Base-by-base conservation (phyloP, 2,113 vertebrate genomes). In the Engystomops pustulosus region DNA sequence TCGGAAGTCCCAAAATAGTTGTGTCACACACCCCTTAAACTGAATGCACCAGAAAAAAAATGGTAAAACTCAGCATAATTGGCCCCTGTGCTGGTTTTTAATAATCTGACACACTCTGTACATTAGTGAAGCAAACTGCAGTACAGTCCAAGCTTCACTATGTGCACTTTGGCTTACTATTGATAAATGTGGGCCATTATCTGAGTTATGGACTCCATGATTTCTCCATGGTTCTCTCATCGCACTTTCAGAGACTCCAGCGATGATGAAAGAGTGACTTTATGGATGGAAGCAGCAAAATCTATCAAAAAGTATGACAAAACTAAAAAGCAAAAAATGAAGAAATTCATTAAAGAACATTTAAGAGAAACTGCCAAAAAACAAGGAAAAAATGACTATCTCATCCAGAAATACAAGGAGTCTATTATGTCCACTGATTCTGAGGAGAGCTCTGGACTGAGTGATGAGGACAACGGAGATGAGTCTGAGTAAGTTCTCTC, bases 191-290 rank as follows among this genome's bases (percentile, higher is more conserved):
- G 38, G 38, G 38, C 4, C 38, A 41, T 41, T 4, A 41, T 27
- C n/a, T 60, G 27, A 1, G 27, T 11, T 12, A 27, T 1, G 3
- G 55, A 11, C 23, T 27, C 55, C 27, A 12, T 60, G 10, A 60
- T 27, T 11, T 5, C 3, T 62, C 6, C 12, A 12, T 27, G n/a
- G n/a, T 60, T 30, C 4, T 38, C 30, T 51, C 7, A 0, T 11
- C n/a, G n/a, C n/a, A n/a, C 38, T 58, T 36, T 6, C 90, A 97
- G 96, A 60, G 96, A 96, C 85, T 97, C 95, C 84, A 95, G 94
- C 0, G 96, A 97, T 0, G 94, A 96, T 1, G 94, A 97, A 32
- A 88, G 78, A 0, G 76, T 87, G 6, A 60, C 0, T 27, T 86
- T 93, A 3, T 90, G 89, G 91, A 55, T 87, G 32, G 86, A 77